Conservation (phyloP, 2,888 invertebrate species). For the Beris morrisii region DNA sequence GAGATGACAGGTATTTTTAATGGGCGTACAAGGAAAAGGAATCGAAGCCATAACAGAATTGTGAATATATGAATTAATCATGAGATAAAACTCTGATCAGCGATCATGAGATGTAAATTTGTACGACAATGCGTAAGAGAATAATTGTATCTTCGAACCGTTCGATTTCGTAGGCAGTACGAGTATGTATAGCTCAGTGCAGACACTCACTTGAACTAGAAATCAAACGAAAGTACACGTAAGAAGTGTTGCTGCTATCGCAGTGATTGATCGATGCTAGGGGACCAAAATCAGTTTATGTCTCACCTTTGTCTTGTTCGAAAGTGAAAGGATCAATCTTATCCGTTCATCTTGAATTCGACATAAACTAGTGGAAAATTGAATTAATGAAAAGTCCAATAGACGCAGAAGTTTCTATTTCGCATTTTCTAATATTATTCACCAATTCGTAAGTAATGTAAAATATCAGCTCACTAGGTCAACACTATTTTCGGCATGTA, state of each 20-base stretch:
- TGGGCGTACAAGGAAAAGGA: conserved; percentile 29
- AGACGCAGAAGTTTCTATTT: no score
- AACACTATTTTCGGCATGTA: no score
- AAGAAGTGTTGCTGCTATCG: not conserved
- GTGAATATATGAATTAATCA: conserved; percentile 18
- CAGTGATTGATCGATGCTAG: conserved; percentile 18
- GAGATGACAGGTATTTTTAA: conserved; percentile 19
- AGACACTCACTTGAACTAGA: no score
- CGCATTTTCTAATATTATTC: no score
- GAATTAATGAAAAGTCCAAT: conserved; percentile 1
- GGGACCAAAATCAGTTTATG: conserved; percentile 18
- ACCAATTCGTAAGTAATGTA: no score
- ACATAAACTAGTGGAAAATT: conserved; percentile 14
- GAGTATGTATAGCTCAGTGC: no score
- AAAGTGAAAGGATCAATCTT: conserved; percentile 25
- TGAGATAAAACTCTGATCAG: conserved; percentile 17
- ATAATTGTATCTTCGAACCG: not conserved
- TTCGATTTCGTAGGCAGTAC: no score
- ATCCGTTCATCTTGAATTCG: conserved; percentile 18
- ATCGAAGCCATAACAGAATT: conserved; percentile 2
- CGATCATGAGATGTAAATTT: conserved; percentile 20
- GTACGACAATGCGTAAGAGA: conserved; percentile 16
- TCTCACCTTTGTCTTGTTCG: conserved; percentile 13
- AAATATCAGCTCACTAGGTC: no score
- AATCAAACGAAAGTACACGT: no score